Conservation (phyloP, 1,140 invertebrate species). For the Cherax quadricarinatus region DNA sequence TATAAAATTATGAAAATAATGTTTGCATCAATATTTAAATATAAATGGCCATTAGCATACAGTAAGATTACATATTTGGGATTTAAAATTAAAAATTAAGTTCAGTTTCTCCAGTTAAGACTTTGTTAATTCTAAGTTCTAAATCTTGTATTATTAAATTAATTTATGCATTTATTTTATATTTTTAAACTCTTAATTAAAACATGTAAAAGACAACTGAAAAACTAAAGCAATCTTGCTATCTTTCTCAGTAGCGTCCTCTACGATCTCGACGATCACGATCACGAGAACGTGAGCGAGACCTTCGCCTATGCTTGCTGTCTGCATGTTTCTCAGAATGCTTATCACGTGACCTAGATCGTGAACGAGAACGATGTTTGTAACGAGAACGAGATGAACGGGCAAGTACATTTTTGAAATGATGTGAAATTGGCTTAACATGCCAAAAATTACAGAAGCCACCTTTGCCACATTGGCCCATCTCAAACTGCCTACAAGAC, state of each 20-base stretch:
- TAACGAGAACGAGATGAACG: conserved; percentile 71
- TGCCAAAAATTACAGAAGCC: conserved; percentile 73
- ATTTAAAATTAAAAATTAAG: background rate
- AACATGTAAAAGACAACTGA: background rate
- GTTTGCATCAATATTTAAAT: conserved; percentile 2
- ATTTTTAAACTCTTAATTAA: background rate
- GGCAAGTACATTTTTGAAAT: conserved; percentile 70
- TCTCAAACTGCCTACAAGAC: conserved; percentile 72
- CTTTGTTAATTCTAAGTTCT: background rate
- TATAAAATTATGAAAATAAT: conserved; percentile 12
- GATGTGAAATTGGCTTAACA: conserved; percentile 73
- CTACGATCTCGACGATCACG: conserved; percentile 70
- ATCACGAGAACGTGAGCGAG: conserved; percentile 67
- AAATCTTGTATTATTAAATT: background rate
- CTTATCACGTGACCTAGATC: conserved; percentile 63
- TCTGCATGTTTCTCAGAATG: conserved; percentile 32
- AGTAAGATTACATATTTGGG: background rate
- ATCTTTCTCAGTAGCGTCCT: conserved; percentile 65
- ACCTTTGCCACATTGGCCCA: conserved; percentile 73
- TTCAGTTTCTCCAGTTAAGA: conserved; percentile 8
- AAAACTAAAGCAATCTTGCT: background rate
- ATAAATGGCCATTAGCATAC: background rate
- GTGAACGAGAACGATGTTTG: conserved; percentile 61
- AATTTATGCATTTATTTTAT: conserved; percentile 11
- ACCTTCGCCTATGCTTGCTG: conserved; percentile 54